Conservation (phyloP, 2,888 invertebrate genomes). For the Entomobrya proxima region DNA sequence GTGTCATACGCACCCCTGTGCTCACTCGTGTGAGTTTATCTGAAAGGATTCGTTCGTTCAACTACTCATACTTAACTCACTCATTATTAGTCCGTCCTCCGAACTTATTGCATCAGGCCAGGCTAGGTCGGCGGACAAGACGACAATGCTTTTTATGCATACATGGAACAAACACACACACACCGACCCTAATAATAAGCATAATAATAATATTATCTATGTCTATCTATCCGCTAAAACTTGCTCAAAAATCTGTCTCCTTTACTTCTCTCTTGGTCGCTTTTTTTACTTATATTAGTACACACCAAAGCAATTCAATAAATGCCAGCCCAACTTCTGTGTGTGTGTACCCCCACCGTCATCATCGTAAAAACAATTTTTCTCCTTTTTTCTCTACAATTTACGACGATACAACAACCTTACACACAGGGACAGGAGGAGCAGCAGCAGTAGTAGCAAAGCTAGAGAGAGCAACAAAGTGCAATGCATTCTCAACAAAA, state of each 20-base stretch:
- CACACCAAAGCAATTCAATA: too few species aligned
- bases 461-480: conserved; percentile 12
- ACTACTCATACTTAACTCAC: not conserved
- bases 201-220: too few species aligned
- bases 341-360: not conserved
- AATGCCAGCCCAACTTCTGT: not conserved
- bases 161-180: not conserved
- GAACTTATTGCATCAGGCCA: not conserved
- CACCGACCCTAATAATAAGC: not conserved
- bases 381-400: not conserved
- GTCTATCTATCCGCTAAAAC: too few species aligned
- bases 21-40: too few species aligned
- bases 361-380: not conserved
- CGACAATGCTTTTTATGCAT: not conserved
- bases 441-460: too few species aligned
- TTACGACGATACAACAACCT: not conserved
- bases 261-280: too few species aligned
- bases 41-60: conserved; percentile 33
- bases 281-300: too few species aligned
- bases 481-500: too few species aligned
- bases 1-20: not conserved
- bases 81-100: conserved; percentile 4
- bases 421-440: not conserved
- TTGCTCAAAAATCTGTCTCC: not conserved
- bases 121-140: not conserved